Evolutionary conservation across 2,797 vertebrate genomes (phyloP), one percentile per base, ranked within the genome.

Genomic region (Dermochelys coriacea): DNA sequence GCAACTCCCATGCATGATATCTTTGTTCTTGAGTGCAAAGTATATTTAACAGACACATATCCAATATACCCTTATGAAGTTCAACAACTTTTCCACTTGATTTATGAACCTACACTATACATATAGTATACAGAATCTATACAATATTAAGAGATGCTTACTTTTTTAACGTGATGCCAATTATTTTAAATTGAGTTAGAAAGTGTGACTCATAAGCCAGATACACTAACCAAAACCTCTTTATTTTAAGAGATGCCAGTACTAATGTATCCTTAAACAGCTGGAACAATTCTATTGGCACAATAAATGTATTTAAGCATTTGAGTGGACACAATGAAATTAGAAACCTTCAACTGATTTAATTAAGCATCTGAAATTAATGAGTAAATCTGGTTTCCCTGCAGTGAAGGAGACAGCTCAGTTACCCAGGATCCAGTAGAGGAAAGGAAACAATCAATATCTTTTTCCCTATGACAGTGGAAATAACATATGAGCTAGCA

Each of bases 331-430:
- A 92, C 52, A 94, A 95, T 86, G 52, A 96, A 96, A 97, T 94
- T 45, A 97, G 92, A 95, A 95, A 84, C n/a, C 84, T 95, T 79
- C n/a, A 41, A 55, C 80, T 95, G 92, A 94, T 97, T 95, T 91
- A 97, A 94, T 90, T 96, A 96, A 97, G 61, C 49, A 84, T n/a
- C 84, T 82, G 61, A 87, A 93, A 79, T 88, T 93, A 96, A 96
- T 78, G 86, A 91, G 75, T 82, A 74, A 82, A 75, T 90, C 55
- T 59, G 34, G 90, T 93, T 97, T 90, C 34, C 74, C 68, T 51
- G 74, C 59, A 90, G 75, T 75, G 86, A 91, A 59, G 18, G 47
- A 92, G 91, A 81, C 27, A 87, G 80, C 34, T 97, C 82, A 45
- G 45, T 91, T 94, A 83, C 54, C 31, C 50, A 19, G 71, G 80